A percentile compares a stretch with the other conserved stretches of the same genome.
Conservation (phyloP, 2,888 invertebrate species). For the Taenaris catops region DNA sequence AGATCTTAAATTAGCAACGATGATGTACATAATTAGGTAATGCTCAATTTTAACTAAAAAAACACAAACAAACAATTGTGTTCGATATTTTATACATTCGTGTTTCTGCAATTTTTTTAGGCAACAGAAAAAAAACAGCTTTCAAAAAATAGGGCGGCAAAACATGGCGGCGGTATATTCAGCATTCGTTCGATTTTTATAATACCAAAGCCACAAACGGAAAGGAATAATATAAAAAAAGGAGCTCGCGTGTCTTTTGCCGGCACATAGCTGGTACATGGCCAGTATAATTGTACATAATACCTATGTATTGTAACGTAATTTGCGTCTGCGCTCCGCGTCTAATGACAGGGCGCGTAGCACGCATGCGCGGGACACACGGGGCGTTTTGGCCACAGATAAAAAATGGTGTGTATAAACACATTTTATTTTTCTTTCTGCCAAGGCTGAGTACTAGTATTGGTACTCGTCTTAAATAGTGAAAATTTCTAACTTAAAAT, state of each 20-base stretch:
- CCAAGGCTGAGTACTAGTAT: no score
- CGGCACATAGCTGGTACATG: conserved; percentile 36
- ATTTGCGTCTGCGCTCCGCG: conserved; percentile 55
- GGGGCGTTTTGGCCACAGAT: conserved; percentile 14
- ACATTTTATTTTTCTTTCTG: no score
- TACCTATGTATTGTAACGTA: conserved; percentile 66
- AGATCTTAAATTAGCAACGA: no score
- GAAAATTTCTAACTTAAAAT: no score
- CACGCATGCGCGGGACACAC: conserved; percentile 60
- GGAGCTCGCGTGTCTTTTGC: conserved; percentile 52
- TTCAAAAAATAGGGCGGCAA: conserved; percentile 13
- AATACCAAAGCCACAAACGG: conserved; percentile 19
- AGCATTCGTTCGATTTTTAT: conserved; percentile 10
- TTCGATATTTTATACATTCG: no score
- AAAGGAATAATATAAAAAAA: conserved; percentile 27
- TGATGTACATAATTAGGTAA: no score
- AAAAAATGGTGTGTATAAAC: no score
- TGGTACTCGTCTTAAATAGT: no score
- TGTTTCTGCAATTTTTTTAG: no score
- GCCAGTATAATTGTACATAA: conserved; percentile 67
- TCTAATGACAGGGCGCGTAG: conserved; percentile 69
- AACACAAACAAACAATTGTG: no score
- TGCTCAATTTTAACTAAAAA: no score
- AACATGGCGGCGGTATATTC: conserved; percentile 6
- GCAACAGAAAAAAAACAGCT: conserved; percentile 7